These are phyloP conservation scores for Miltochrista miniata DNA, from an alignment of 2,888 invertebrate species.

Conservation along the genomic window DNA sequence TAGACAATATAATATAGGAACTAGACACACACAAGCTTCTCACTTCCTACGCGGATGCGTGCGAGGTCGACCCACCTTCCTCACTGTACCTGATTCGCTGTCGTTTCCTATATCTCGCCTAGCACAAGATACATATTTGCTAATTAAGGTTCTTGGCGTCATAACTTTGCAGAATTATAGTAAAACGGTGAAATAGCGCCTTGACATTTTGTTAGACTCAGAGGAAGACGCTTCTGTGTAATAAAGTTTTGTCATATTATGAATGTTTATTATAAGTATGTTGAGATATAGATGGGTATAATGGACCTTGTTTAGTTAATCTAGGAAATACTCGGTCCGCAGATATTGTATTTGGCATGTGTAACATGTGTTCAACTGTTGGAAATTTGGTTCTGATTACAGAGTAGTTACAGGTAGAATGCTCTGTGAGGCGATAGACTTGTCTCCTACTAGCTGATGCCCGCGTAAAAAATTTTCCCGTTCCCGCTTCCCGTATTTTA, in stretches of 20 bases:
- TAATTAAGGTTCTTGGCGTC: slow-evolving; percentile 12
- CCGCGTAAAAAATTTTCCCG: too few relatives aligned
- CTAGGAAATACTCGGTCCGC: too few relatives aligned
- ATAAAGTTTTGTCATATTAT: neutral
- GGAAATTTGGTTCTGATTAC: too few relatives aligned
- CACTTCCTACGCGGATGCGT: slow-evolving; percentile 58
- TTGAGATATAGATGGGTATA: too few relatives aligned
- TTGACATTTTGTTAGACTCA: slow-evolving; percentile 12
- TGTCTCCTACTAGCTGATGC: too few relatives aligned
- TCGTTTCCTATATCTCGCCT: slow-evolving; percentile 40
- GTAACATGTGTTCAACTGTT: too few relatives aligned
- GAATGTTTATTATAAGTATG: too few relatives aligned
- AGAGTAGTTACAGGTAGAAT: too few relatives aligned
- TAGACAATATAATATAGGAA: slow-evolving; percentile 51
- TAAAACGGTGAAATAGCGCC: slow-evolving; percentile 2
- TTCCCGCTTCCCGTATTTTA: too few relatives aligned
- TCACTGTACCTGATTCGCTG: slow-evolving; percentile 44
- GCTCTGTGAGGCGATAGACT: too few relatives aligned
- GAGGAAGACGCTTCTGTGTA: neutral
- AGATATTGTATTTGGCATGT: too few relatives aligned
- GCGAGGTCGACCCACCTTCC: slow-evolving; percentile 58
- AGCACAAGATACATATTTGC: slow-evolving; percentile 11
- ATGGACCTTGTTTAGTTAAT: too few relatives aligned
- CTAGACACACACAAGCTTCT: slow-evolving; percentile 40
- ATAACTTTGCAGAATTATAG: slow-evolving; percentile 1